Evolutionary conservation across 1,140 invertebrate species (phyloP).

Genomic region (Eumeta japonica): DNA sequence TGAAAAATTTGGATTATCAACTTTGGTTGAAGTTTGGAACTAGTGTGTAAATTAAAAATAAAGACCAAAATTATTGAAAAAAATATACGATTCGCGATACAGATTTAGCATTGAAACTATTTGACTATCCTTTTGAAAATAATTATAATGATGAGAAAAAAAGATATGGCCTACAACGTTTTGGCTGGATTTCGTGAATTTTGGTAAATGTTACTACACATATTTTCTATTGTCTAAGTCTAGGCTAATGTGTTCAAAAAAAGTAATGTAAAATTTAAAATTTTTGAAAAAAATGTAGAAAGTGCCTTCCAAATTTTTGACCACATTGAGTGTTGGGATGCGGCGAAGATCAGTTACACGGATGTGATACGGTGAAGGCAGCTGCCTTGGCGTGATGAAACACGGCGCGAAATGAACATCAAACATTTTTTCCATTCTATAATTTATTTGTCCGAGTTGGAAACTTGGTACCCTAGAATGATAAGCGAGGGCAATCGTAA

Average conservation of each 20-base stretch:
- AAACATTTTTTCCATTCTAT: neutral
- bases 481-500: no score
- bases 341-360: constrained; percentile 40
- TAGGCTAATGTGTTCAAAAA: constrained; percentile 58
- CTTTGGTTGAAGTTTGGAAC: constrained; percentile 51
- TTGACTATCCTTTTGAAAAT: constrained; percentile 55
- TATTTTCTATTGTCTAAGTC: constrained; percentile 57
- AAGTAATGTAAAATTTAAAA: constrained; percentile 47
- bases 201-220: constrained; percentile 57
- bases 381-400: constrained; percentile 18
- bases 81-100: constrained; percentile 45
- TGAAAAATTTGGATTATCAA: constrained; percentile 47
- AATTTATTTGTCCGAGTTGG: neutral
- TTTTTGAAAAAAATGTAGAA: constrained; percentile 53
- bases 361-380: constrained; percentile 15
- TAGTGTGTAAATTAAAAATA: constrained; percentile 52
- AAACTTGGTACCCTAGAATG: no score
- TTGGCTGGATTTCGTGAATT: constrained; percentile 52
- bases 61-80: constrained; percentile 52
- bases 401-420: no score
- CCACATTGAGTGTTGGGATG: constrained; percentile 52
- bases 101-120: constrained; percentile 50
- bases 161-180: constrained; percentile 49
- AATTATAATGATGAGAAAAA: constrained; percentile 44
- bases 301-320: constrained; percentile 58